These are phyloP conservation scores for Ailuropoda melanoleuca DNA, from an alignment of 2,113 vertebrate species.

Conservation along the genomic window DNA sequence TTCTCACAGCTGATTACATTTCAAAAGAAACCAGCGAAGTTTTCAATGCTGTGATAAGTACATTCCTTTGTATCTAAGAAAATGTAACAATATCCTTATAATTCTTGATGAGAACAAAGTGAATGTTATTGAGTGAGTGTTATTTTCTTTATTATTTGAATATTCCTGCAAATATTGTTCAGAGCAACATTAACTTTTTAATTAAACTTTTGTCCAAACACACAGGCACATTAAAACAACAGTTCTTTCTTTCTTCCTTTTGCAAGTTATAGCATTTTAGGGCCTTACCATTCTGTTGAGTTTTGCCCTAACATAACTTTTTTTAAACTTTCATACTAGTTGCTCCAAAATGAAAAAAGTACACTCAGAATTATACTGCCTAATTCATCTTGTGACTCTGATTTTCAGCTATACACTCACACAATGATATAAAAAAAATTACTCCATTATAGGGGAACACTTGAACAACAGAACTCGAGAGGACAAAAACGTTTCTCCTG, in stretches of 20 bases:
- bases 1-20: neutral
- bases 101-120: constrained; percentile 67
- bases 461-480: neutral
- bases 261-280: neutral
- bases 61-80: constrained; percentile 21
- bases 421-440: neutral
- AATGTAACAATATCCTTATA: constrained; percentile 63
- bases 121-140: constrained; percentile 63
- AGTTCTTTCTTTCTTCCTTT: neutral
- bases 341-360: neutral
- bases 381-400: neutral
- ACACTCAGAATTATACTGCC: neutral
- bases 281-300: neutral
- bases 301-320: neutral
- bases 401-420: neutral
- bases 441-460: neutral
- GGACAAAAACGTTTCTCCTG: neutral
- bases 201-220: constrained; percentile 61
- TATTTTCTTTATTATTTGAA: constrained; percentile 59
- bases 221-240: neutral
- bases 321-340: neutral
- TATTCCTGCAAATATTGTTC: constrained; percentile 51
- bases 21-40: constrained; percentile 28
- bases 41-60: constrained; percentile 54
- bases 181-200: constrained; percentile 57